Evolutionary conservation across 2,888 invertebrate genomes (phyloP).

Genomic region (Drosophila maculinotata): DNA sequence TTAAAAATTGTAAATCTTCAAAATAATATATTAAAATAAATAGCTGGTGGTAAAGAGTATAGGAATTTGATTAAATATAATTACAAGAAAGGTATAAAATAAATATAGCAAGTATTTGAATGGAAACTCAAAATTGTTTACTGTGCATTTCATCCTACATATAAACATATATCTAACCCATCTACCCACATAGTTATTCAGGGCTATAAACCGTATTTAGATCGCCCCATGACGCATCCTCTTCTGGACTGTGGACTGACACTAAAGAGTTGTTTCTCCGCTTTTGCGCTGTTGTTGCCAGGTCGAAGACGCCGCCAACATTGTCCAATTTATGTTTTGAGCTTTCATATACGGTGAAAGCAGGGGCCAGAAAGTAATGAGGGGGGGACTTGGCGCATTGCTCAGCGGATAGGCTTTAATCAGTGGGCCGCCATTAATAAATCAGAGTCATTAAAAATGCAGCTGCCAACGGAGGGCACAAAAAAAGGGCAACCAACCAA

Average conservation of each 20-base stretch:
- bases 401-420: constrained; percentile 78
- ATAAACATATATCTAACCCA: constrained; percentile 1
- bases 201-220: constrained; percentile 62
- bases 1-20: no score
- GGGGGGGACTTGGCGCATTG: constrained; percentile 16
- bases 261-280: background rate
- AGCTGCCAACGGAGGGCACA: constrained; percentile 61
- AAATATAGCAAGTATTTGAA: no score
- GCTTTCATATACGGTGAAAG: constrained; percentile 26
- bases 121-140: background rate
- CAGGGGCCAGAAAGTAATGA: background rate
- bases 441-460: constrained; percentile 85
- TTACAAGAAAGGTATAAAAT: no score
- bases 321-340: constrained; percentile 73
- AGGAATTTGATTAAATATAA: no score
- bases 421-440: constrained; percentile 84
- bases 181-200: constrained; percentile 17
- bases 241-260: background rate
- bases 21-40: no score
- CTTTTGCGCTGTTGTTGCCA: constrained; percentile 42
- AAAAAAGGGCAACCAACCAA: constrained; percentile 56
- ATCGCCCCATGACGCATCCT: constrained; percentile 39
- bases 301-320: constrained; percentile 67
- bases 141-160: constrained; percentile 4
- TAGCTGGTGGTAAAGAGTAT: no score